Base-by-base conservation (phyloP, 2,888 invertebrate species). In the Acanthopleura granulata region DNA sequence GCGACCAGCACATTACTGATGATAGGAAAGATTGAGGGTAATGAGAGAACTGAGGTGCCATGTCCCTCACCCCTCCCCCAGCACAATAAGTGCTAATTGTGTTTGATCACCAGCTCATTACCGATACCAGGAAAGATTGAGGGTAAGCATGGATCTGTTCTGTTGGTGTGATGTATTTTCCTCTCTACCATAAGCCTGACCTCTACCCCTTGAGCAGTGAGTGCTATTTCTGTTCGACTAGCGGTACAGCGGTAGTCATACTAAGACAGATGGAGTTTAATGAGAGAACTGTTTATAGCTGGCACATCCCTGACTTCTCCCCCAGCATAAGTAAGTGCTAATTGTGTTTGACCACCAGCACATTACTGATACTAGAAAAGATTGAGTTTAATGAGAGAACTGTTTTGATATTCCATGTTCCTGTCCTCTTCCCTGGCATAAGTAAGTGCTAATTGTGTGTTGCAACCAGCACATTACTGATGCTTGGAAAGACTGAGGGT, bases 261-360 rank as follows among this genome's bases (percentile, higher is more conserved):
- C 57, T 22, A 12, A 12, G 22, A 57, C 3, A 57, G 57, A 57
- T 57, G 3, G 22, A n/a, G 18, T 3, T 22, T 57, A 57, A 22
- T 3, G 57, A 12, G 22, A 57, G 18, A 22, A 22, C n/a, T 57
- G 3, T 22, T n/a, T 57, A 4, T 4, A n/a, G 6, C n/a, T 9
- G 3, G n/a, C 12, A 4, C 12, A 12, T 57, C 1, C n/a, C 57
- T 22, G 22, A 4, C 57, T 12, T 22, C 18, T 57, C 57, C 22
- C 57, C 57, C 57, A 57, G 57, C 57, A 57, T 57, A 57, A 57
- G 57, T 57, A 57, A 57, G 57, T 57, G 57, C 57, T 57, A 57
- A 57, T 57, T 57, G 6, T 57, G 22, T 12, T 22, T n/a, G 18
- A 18, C 18, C 57, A 57, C 57, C n/a, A 57, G 57, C 57, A 57